phyloP scores from a whole-genome alignment of 2,797 vertebrate genomes.

The Threskiornis aethiopicus region DNA sequence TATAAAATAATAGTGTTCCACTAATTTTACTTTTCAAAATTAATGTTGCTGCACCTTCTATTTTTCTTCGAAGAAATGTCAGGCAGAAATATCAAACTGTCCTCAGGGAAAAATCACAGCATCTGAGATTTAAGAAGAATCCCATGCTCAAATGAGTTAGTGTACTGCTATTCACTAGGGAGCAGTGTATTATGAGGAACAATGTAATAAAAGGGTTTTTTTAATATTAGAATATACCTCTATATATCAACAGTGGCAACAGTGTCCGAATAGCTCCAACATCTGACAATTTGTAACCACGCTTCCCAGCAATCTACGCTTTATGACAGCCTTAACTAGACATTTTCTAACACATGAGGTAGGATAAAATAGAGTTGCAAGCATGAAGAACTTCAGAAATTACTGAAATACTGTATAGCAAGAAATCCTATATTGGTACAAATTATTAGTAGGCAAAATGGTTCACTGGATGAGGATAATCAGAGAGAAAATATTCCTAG shows the following conservation, averaged over 20 bases:
- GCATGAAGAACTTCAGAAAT: slow-evolving; percentile 55
- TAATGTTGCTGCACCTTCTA: slow-evolving; percentile 68
- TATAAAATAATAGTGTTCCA: slow-evolving; percentile 73
- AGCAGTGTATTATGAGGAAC: slow-evolving; percentile 51
- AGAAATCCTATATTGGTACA: slow-evolving; percentile 20
- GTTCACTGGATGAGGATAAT: slow-evolving; percentile 2
- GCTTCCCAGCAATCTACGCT: slow-evolving; percentile 6
- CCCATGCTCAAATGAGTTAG: slow-evolving; percentile 63
- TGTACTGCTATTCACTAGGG: slow-evolving; percentile 38
- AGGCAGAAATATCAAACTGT: slow-evolving; percentile 71
- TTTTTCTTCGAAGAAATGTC: slow-evolving; percentile 73
- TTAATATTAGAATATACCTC: slow-evolving; percentile 45
- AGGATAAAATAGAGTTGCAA: slow-evolving; percentile 46
- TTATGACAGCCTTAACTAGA: slow-evolving; percentile 56
- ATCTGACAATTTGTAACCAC: slow-evolving; percentile 47
- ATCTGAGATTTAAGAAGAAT: slow-evolving; percentile 67
- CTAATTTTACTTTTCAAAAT: slow-evolving; percentile 72
- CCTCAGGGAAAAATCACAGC: slow-evolving; percentile 67
- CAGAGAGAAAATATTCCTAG: slow-evolving; percentile 26
- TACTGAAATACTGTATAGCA: slow-evolving; percentile 28
- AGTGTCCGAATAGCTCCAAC: slow-evolving; percentile 46
- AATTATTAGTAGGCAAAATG: slow-evolving; percentile 44
- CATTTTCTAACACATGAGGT: slow-evolving; percentile 28
- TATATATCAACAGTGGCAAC: slow-evolving; percentile 51
- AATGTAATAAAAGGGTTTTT: slow-evolving; percentile 48